These are phyloP conservation scores for Arremon brunneinucha DNA, from an alignment of 2,797 vertebrate genomes.

Conservation along the genomic window DNA sequence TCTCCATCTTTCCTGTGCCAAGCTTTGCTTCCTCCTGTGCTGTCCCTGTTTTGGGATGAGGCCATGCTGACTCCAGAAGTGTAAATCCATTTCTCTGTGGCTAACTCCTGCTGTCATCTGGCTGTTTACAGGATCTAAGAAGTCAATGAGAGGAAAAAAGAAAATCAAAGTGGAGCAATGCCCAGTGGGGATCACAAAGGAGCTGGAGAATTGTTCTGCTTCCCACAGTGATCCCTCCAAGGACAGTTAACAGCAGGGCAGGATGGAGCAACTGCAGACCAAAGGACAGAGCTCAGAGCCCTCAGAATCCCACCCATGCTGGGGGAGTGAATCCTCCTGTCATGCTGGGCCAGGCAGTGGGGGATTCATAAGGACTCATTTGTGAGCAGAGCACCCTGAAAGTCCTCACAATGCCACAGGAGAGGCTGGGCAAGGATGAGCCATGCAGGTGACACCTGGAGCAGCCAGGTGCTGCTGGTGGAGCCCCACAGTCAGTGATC, in stretches of 20 bases:
- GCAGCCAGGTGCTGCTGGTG: not conserved
- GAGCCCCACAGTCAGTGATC: not conserved
- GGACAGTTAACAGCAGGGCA: constrained; percentile 34
- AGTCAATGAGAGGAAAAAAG: constrained; percentile 50
- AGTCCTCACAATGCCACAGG: not conserved
- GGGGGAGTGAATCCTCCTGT: not conserved
- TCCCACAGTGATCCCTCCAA: not conserved
- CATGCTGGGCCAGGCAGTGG: not conserved
- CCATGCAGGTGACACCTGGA: not conserved
- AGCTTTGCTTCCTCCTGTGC: not conserved
- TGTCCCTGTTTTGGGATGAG: not conserved
- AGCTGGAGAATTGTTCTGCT: not conserved
- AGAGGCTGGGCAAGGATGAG: not conserved
- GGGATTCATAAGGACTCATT: not conserved
- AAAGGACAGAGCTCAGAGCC: not conserved
- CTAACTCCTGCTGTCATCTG: not conserved
- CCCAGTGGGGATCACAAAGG: not conserved
- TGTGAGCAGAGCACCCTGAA: not conserved
- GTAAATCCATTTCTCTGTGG: not conserved
- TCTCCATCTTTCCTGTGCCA: not conserved
- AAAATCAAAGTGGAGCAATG: constrained; percentile 13
- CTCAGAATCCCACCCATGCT: not conserved
- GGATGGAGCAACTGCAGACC: not conserved
- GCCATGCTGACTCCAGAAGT: accelerated
- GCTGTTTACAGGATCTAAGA: constrained; percentile 67